Base-by-base conservation (phyloP, 2,888 invertebrate species). In the Noctua comes region DNA sequence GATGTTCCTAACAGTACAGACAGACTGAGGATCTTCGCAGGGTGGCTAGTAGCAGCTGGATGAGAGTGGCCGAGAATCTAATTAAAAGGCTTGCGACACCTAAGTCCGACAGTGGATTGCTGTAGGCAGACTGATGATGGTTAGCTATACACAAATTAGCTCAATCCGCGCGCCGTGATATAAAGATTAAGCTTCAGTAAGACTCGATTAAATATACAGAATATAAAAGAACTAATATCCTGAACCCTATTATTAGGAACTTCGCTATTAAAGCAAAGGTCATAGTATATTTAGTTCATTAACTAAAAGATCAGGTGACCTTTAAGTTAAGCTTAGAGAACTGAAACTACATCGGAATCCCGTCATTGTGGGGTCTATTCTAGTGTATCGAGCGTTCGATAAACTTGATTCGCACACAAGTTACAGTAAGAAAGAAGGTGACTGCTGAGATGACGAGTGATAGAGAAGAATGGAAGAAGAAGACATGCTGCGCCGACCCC, bases 261-360 rank as follows among this genome's bases (percentile, higher is more conserved):
- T 10, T 51, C 24, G 0, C 48, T 51, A 69, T 31, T 81, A 69
- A 69, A 62, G 51, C 16, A 81, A 81, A 84, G 80, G 84, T 84
- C 74, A 70, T 13, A 36, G 68, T 64, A 78, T 78, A 78, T 78
- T 75, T 70, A 78, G 78, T 84, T 71, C 64, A 70, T 69, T 81
- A 74, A 73, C 77, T 62, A 80, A 84, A 84, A 81, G 68, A 84
- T 71, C 68, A 54, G 48, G 59, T 68, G 78, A 84, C 84, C 81
- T 84, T 84, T 81, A 57, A 64, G 76, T 68, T 76, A 62, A 77
- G 81, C 69, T 80, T 68, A 81, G 51, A 84, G 74, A 78, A 62
- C 66, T 78, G n/a, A 75, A 77, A 83, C 72, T 59, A 77, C 70
- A 51, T 70, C 48, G 75, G 74, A 81, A 81, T 84, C 70, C 78